Conservation (phyloP, 1,140 invertebrate genomes). For the Bombus breviceps region DNA sequence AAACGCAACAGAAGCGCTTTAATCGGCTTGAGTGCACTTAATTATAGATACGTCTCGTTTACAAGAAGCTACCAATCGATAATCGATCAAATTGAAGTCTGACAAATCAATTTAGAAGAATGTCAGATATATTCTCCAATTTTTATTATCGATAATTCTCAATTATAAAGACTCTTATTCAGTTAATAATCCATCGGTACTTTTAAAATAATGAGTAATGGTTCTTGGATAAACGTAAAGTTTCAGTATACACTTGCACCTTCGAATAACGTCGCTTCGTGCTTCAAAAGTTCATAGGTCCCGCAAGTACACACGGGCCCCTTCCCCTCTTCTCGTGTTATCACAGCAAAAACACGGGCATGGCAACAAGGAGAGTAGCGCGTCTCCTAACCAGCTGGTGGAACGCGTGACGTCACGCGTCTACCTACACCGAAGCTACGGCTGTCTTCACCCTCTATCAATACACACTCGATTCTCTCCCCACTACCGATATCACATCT, state of each 20-base stretch:
- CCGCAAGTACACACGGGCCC: not conserved
- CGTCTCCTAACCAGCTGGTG: conserved; percentile 65
- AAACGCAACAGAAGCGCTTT: not conserved
- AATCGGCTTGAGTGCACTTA: not conserved
- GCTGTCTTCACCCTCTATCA: conserved; percentile 29
- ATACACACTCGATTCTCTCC: conserved; percentile 13
- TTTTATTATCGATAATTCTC: not conserved
- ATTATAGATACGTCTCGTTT: not conserved
- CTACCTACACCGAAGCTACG: conserved; percentile 41
- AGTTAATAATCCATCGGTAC: not conserved
- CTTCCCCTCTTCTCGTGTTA: not conserved
- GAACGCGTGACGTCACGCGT: conserved; percentile 66
- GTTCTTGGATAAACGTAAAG: not conserved
- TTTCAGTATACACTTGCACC: conserved; percentile 1
- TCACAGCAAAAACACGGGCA: conserved; percentile 52
- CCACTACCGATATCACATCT: not conserved
- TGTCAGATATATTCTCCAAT: too few relatives aligned
- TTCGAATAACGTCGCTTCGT: not conserved
- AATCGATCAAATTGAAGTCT: not conserved
- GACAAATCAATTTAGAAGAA: not conserved
- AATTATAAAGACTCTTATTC: not conserved
- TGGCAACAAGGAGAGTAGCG: conserved; percentile 59
- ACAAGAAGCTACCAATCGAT: not conserved
- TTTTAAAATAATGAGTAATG: not conserved
- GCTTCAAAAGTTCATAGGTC: conserved; percentile 23